Percentiles rank a stretch among this genome's conserved stretches.
These are phyloP conservation scores for cat (Felis catus) DNA, from an alignment of 2,113 vertebrate genomes.

Conservation along the genomic window DNA sequence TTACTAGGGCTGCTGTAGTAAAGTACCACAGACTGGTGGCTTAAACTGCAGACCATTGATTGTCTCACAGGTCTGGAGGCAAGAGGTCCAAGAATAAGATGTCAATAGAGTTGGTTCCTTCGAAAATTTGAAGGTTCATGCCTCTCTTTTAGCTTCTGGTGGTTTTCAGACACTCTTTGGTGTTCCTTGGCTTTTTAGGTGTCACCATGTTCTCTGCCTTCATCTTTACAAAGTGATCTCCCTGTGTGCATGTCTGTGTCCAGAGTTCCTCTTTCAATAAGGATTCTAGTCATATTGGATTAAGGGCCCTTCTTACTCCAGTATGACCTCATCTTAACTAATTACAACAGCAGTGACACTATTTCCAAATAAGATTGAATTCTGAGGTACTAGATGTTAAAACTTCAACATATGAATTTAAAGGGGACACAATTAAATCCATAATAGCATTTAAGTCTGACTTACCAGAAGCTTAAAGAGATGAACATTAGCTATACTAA, in stretches of 20 bases:
- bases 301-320: not conserved
- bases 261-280: not conserved
- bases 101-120: not conserved
- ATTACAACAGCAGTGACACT: not conserved
- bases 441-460: not conserved
- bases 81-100: not conserved
- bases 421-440: not conserved
- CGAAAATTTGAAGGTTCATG: not conserved
- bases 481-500: not conserved
- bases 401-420: not conserved
- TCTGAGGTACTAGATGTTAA: not conserved
- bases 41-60: not conserved
- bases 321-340: not conserved
- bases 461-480: not conserved
- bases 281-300: not conserved
- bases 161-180: not conserved
- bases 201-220: not conserved
- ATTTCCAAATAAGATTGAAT: not conserved
- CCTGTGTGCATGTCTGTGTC: too few species aligned
- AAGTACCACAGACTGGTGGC: not conserved
- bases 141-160: not conserved
- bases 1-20: not conserved
- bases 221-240: not conserved
- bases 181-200: not conserved
- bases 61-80: not conserved